Conservation (phyloP, 2,888 invertebrate species). For the Drosophila monieri region DNA sequence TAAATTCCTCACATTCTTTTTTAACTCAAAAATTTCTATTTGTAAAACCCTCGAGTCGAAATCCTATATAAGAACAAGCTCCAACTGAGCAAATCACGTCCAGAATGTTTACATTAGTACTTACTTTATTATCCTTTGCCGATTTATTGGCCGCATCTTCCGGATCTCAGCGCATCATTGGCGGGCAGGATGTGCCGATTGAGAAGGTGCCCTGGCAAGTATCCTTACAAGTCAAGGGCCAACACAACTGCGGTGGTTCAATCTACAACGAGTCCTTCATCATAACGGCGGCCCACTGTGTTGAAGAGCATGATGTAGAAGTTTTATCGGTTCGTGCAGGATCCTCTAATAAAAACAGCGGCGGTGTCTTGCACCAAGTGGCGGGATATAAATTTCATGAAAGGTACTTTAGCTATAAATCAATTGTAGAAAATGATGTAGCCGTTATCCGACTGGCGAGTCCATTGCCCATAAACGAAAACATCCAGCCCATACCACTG, state of each 20-base stretch:
- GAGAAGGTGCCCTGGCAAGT: conserved; percentile 1
- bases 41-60: neutral
- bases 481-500: neutral
- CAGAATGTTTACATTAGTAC: neutral
- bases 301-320: too few species aligned
- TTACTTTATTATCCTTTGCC: neutral
- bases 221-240: neutral
- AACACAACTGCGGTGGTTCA: conserved; percentile 1
- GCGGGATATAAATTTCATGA: neutral
- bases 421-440: neutral
- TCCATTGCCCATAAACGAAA: neutral
- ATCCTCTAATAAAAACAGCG: neutral
- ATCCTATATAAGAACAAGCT: neutral
- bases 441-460: neutral
- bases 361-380: neutral
- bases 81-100: neutral
- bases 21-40: neutral
- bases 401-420: too few species aligned
- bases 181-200: conserved; percentile 4
- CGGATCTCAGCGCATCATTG: neutral
- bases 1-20: neutral
- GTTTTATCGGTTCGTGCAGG: neutral
- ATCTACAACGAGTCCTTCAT: conserved; percentile 5
- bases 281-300: conserved; percentile 7
- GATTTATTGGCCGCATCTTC: neutral